Conservation (phyloP, 1,140 invertebrate genomes). For the Polypedilum pembai region DNA sequence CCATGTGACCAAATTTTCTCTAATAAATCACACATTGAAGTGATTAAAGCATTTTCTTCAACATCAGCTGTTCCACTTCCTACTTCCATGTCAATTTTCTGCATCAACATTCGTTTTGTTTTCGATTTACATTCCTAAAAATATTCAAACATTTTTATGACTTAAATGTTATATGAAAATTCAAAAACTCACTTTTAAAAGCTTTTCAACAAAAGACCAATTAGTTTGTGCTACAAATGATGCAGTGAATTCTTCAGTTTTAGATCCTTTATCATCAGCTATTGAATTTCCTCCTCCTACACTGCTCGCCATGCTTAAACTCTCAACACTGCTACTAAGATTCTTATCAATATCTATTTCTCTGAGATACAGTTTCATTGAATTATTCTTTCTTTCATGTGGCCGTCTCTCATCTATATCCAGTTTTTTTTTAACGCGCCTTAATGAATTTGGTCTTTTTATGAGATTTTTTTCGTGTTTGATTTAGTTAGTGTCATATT, state of each 20-base stretch:
- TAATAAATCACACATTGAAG: slow-evolving; percentile 91
- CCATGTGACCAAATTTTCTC: slow-evolving; percentile 98
- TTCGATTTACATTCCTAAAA: slow-evolving; percentile 77
- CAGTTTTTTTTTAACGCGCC: slow-evolving; percentile 14
- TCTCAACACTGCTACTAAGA: slow-evolving; percentile 10
- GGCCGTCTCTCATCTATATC: not conserved
- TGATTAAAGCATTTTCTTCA: slow-evolving; percentile 97
- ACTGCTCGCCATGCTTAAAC: not conserved
- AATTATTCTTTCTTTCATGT: not conserved
- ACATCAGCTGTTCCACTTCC: slow-evolving; percentile 47
- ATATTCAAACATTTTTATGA: slow-evolving; percentile 5
- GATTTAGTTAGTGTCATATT: not conserved
- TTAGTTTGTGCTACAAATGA: slow-evolving; percentile 92
- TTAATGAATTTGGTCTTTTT: slow-evolving; percentile 22
- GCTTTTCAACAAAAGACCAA: slow-evolving; percentile 95
- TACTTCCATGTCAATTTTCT: slow-evolving; percentile 93
- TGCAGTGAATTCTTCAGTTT: slow-evolving; percentile 1
- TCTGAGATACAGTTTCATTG: slow-evolving; percentile 12
- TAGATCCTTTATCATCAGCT: not conserved
- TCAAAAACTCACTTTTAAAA: slow-evolving; percentile 68
- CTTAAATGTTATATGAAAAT: slow-evolving; percentile 31
- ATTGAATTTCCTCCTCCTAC: not conserved
- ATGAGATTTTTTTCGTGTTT: not conserved
- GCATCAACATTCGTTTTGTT: slow-evolving; percentile 95
- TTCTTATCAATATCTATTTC: slow-evolving; percentile 25